Percentiles rank a stretch among this genome's conserved stretches.
Conservation (phyloP, 2,888 invertebrate species). For the Eustalomyia histrio region DNA sequence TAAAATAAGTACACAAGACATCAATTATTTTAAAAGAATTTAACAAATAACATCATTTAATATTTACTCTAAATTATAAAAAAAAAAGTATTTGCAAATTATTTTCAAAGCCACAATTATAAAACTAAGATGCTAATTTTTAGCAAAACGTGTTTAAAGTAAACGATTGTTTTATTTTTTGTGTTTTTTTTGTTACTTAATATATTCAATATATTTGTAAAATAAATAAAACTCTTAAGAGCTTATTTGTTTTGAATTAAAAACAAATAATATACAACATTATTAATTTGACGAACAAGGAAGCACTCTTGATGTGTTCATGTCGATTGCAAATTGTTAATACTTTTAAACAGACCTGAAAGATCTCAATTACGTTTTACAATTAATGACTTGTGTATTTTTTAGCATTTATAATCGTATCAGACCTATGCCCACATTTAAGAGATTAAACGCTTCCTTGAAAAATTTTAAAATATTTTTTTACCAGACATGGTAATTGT, state of each 20-base stretch:
- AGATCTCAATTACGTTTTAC: too few species aligned
- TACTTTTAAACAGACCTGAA: too few species aligned
- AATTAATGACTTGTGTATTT: too few species aligned
- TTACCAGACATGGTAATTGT: too few species aligned
- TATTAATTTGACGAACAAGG: background rate
- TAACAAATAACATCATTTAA: background rate
- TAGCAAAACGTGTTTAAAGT: constrained; percentile 4
- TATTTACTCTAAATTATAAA: background rate
- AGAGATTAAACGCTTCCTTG: too few species aligned
- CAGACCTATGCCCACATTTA: too few species aligned
- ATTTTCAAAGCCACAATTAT: constrained; percentile 4
- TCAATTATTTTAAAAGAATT: constrained; percentile 8
- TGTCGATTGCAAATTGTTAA: too few species aligned
- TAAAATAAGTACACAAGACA: background rate
- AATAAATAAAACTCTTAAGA: constrained; percentile 12
- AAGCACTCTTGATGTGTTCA: too few species aligned
- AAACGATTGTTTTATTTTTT: background rate
- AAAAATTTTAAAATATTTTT: too few species aligned
- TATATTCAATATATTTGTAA: constrained; percentile 33
- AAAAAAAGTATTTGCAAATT: background rate
- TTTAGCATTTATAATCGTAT: too few species aligned
- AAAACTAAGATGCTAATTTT: constrained; percentile 24
- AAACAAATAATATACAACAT: constrained; percentile 11
- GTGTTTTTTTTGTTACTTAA: background rate
- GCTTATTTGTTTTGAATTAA: constrained; percentile 3